Evolutionary conservation across 2,113 vertebrate genomes (phyloP), one percentile per base, ranked within the genome.

Genomic region (Circaetus cinerascens): DNA sequence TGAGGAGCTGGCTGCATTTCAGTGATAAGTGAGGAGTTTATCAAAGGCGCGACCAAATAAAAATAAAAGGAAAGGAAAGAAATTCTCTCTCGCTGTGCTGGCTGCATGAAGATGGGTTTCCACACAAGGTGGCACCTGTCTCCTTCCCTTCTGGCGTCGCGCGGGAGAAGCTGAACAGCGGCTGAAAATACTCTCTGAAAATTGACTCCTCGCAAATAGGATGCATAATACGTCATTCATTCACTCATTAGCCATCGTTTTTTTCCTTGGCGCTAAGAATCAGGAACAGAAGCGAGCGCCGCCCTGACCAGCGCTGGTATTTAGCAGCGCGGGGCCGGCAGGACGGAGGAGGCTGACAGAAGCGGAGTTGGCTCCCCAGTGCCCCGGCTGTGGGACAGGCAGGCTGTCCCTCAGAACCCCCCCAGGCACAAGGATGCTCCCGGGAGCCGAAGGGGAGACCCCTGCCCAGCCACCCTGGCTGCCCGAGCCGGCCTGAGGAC

Each of bases 121-220:
- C 89, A 97, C 93, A 79, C 93, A 93, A 97, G 96, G 94, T 95
- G 96, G 95, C 95, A 97, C 60, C 82, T 90, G 88, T 45, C 57
- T 48, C 85, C 88, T 90, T 96, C 69, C 68, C 81, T 90, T 78
- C 46, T 13, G 34, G 74, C 25, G 63, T 45, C 2, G 0, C 73
- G 56, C 60, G 0, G 4, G 23, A 40, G 73, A 17, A 2, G 21
- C 81, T 25, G 9, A 21, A 48, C 69, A 32, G 41, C 17, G 13
- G 32, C 23, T 12, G 85, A 18, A 69, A 62, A 76, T 5, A 9
- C 2, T n/a, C 45, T 40, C 78, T 25, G 66, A 46, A 40, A 63
- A 57, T 32, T 2, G 63, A 29, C 66, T 67, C 60, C 69, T 2
- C 13, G 22, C 29, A 40, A 62, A 10, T 0, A 5, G 60, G 50